These are phyloP conservation scores for Pangasius djambal DNA, from an alignment of 2,797 vertebrate genomes.

Conservation along the genomic window DNA sequence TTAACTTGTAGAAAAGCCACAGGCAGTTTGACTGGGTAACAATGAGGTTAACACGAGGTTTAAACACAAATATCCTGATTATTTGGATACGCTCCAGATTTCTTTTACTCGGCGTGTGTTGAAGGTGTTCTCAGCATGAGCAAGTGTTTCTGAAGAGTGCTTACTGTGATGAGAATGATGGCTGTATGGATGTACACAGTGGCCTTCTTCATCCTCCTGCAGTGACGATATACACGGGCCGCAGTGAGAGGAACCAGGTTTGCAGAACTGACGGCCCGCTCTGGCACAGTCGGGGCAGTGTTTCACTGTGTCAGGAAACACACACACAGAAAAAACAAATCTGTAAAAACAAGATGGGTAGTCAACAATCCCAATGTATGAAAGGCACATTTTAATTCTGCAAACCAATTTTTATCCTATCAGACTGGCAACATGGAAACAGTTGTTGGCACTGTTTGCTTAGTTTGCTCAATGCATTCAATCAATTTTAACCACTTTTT, in stretches of 20 bases:
- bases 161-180: slow-evolving; percentile 65
- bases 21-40: background rate
- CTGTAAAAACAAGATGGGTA: background rate
- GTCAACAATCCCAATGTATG: no score
- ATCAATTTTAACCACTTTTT: background rate
- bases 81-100: background rate
- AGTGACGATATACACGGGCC: slow-evolving; percentile 79
- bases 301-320: slow-evolving; percentile 41
- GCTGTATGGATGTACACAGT: slow-evolving; percentile 65
- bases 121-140: background rate
- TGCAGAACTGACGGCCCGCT: slow-evolving; percentile 75
- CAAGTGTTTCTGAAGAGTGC: slow-evolving; percentile 28
- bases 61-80: background rate
- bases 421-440: background rate
- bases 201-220: slow-evolving; percentile 72
- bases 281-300: slow-evolving; percentile 81
- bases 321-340: slow-evolving; percentile 2
- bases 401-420: background rate
- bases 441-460: no score
- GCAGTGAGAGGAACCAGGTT: slow-evolving; percentile 69
- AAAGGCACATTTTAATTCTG: background rate
- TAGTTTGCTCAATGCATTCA: no score
- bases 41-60: background rate
- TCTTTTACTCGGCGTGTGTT: background rate
- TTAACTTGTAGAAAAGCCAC: background rate